phyloP scores from a whole-genome alignment of 2,888 invertebrate species.

The Pocota personata region DNA sequence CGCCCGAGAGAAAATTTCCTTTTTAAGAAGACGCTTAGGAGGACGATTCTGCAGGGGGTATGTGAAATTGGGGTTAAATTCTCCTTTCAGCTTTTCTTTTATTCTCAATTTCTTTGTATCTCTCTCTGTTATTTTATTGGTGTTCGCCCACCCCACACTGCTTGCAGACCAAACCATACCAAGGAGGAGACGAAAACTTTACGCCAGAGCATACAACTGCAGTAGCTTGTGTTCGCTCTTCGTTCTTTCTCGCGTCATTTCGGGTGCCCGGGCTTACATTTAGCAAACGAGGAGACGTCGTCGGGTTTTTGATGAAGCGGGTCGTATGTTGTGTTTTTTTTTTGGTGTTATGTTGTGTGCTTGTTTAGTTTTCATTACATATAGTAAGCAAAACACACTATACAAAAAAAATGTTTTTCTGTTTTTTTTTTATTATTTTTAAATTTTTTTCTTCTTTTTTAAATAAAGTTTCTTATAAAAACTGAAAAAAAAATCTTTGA shows the following conservation, averaged over 20 bases:
- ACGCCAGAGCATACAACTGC: conserved; percentile 25
- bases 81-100: not conserved
- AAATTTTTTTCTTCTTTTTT: not conserved
- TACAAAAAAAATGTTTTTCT: not conserved
- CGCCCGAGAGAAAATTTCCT: not conserved
- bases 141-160: not conserved
- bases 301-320: conserved; percentile 71
- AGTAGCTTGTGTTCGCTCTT: conserved; percentile 52
- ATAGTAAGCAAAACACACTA: conserved; percentile 54
- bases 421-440: not conserved
- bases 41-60: too few species aligned
- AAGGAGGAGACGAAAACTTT: conserved; percentile 14
- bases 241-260: conserved; percentile 57
- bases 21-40: not conserved
- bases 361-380: conserved; percentile 66
- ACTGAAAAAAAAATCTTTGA: not conserved
- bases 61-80: not conserved
- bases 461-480: not conserved
- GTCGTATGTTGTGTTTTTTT: conserved; percentile 67
- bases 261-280: conserved; percentile 68
- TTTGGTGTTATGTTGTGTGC: conserved; percentile 69
- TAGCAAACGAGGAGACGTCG: conserved; percentile 66
- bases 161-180: not conserved
- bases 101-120: not conserved
- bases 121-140: not conserved